Evolutionary conservation across 2,113 vertebrate species (phyloP).

Genomic region (Benitochromis conjunctus): DNA sequence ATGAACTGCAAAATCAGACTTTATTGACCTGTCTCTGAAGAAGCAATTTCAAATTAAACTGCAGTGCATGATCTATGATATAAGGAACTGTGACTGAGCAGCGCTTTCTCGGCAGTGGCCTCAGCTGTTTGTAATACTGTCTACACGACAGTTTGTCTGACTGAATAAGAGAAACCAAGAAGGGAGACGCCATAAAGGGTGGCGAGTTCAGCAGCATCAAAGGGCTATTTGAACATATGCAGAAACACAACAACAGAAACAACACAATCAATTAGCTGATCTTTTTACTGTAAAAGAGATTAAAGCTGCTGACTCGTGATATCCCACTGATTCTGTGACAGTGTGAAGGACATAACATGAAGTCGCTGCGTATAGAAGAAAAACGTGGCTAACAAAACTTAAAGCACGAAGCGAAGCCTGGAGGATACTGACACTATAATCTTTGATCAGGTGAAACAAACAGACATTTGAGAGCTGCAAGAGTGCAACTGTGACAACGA

Average conservation of each 20-base stretch:
- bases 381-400: neutral
- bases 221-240: neutral
- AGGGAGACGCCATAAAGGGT: neutral
- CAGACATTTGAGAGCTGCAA: neutral
- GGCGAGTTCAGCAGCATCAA: neutral
- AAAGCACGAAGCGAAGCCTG: neutral
- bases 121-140: neutral
- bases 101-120: neutral
- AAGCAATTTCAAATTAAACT: neutral
- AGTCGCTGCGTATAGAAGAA: neutral
- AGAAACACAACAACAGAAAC: neutral
- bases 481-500: neutral
- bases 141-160: neutral
- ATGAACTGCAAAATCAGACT: neutral
- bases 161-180: neutral
- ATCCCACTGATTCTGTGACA: neutral
- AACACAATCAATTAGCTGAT: neutral
- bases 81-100: neutral
- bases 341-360: neutral
- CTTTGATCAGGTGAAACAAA: neutral
- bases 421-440: neutral
- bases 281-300: neutral
- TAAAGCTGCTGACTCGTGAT: neutral
- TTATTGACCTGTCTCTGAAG: neutral
- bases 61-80: neutral